These are phyloP conservation scores for Megaleporinus macrocephalus DNA, from an alignment of 2,113 vertebrate genomes.

Conservation along the genomic window DNA sequence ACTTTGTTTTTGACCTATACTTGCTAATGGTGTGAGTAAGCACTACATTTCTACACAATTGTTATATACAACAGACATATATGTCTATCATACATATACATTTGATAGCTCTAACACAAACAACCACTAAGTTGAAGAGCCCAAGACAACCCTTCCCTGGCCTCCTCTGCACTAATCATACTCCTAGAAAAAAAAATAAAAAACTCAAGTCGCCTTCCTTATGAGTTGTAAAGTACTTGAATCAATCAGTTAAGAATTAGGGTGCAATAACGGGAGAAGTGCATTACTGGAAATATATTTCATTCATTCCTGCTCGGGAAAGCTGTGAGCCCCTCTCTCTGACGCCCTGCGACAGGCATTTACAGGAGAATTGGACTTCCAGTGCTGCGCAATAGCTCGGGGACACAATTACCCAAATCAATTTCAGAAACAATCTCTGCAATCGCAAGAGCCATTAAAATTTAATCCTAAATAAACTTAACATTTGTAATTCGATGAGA, in stretches of 20 bases:
- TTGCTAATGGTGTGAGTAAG: too few species aligned
- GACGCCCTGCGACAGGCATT: slow-evolving; percentile 41
- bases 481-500: slow-evolving; percentile 86
- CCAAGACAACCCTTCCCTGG: too few species aligned
- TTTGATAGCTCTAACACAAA: too few species aligned
- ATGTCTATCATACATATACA: too few species aligned
- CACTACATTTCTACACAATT: too few species aligned
- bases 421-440: slow-evolving; percentile 63
- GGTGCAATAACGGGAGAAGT: slow-evolving; percentile 2
- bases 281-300: background rate
- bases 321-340: slow-evolving; percentile 14
- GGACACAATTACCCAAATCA: slow-evolving; percentile 68
- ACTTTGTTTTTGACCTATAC: too few species aligned
- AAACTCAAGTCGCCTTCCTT: background rate
- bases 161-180: too few species aligned
- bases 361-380: slow-evolving; percentile 56
- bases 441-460: slow-evolving; percentile 70
- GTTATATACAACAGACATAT: too few species aligned
- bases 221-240: background rate
- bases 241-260: background rate
- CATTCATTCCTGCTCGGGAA: background rate
- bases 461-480: slow-evolving; percentile 81
- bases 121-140: too few species aligned
- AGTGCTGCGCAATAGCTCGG: slow-evolving; percentile 49
- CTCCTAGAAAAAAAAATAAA: too few species aligned